A percentile compares a stretch with the other conserved stretches of the same genome.
Evolutionary conservation across 2,797 vertebrate species (phyloP).

Genomic region (Simalia tracyae): DNA sequence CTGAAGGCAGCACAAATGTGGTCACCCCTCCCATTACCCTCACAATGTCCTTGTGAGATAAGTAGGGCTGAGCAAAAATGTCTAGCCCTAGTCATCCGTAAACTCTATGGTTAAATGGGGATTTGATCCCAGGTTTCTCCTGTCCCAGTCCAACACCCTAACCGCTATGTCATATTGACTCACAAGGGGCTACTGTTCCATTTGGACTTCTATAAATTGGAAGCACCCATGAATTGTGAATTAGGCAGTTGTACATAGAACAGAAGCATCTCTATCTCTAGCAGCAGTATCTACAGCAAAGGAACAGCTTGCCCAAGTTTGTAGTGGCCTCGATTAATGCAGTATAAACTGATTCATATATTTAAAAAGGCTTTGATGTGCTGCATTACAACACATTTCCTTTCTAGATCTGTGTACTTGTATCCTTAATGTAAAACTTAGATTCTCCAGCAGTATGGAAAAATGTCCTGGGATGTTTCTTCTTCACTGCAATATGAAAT

Average conservation of each 20-base stretch:
- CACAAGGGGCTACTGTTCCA: background rate
- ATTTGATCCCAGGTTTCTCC: background rate
- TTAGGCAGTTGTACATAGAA: background rate
- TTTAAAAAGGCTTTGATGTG: background rate
- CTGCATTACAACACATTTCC: background rate
- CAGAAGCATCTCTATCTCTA: background rate
- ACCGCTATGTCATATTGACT: background rate
- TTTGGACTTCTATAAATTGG: background rate
- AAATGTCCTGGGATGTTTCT: background rate
- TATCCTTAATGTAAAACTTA: background rate
- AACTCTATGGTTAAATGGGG: background rate
- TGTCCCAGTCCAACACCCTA: background rate
- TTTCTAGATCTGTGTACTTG: background rate
- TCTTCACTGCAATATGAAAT: background rate
- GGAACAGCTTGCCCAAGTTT: background rate
- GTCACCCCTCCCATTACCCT: background rate
- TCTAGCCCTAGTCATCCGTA: background rate
- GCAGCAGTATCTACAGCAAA: background rate
- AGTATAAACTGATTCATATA: background rate
- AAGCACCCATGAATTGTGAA: background rate
- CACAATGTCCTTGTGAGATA: background rate
- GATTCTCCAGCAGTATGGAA: background rate
- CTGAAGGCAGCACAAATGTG: background rate
- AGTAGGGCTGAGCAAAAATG: background rate
- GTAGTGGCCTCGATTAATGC: background rate